phyloP scores from a whole-genome alignment of 2,888 invertebrate genomes.

The Encarsia formosa region DNA sequence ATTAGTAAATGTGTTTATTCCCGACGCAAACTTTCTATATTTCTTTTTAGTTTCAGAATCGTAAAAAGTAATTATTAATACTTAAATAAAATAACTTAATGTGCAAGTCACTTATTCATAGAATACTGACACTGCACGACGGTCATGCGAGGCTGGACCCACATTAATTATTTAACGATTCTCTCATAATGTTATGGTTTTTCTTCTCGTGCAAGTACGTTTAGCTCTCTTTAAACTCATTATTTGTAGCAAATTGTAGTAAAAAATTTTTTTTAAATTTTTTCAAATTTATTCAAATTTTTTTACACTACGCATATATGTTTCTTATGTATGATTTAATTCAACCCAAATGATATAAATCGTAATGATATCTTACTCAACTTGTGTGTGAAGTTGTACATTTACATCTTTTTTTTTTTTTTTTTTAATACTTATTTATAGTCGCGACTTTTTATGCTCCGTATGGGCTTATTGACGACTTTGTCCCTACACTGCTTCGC shows the following conservation, averaged over 20 bases:
- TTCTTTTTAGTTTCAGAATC: conserved; percentile 43
- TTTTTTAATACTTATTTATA: too few species aligned
- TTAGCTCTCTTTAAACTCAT: too few species aligned
- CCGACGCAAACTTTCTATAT: conserved; percentile 39
- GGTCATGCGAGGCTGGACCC: conserved; percentile 47
- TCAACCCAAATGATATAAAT: too few species aligned
- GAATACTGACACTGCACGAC: conserved; percentile 46
- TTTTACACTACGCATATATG: conserved; percentile 36
- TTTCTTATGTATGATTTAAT: too few species aligned
- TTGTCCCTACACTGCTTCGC: too few species aligned
- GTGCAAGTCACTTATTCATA: conserved; percentile 48
- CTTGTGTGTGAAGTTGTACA: too few species aligned
- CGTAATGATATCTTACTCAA: too few species aligned
- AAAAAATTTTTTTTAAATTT: conserved; percentile 10
- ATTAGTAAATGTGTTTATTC: conserved; percentile 29
- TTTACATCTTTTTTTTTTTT: background rate
- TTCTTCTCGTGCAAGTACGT: conserved; percentile 3
- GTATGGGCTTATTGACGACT: too few species aligned
- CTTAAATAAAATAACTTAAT: conserved; percentile 49
- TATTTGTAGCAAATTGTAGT: too few species aligned
- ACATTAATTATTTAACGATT: conserved; percentile 22
- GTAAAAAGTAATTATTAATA: conserved; percentile 48
- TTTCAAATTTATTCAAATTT: conserved; percentile 3
- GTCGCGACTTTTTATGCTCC: too few species aligned
- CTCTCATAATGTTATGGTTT: conserved; percentile 17